phyloP scores from a whole-genome alignment of 2,888 invertebrate genomes.

The Schizaphis graminum region DNA sequence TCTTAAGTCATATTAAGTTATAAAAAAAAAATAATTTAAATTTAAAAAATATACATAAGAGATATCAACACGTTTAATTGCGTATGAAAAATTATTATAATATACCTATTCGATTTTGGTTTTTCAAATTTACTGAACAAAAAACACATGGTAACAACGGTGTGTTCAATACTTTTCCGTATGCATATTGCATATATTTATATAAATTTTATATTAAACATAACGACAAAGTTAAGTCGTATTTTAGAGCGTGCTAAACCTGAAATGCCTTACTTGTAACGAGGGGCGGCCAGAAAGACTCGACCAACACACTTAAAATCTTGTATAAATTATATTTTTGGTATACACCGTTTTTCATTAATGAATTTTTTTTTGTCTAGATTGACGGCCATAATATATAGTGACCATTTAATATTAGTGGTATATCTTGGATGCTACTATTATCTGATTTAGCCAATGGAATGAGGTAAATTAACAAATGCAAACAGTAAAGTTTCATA shows the following conservation, averaged over 20 bases:
- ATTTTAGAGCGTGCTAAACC: too few relatives aligned
- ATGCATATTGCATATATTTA: too few relatives aligned
- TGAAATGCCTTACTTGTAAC: constrained; percentile 29
- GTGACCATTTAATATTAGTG: constrained; percentile 10
- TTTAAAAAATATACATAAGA: background rate
- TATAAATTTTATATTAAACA: too few relatives aligned
- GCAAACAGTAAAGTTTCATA: background rate
- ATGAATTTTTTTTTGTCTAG: background rate
- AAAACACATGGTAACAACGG: too few relatives aligned
- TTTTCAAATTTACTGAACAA: too few relatives aligned
- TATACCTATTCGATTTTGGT: too few relatives aligned
- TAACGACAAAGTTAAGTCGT: too few relatives aligned
- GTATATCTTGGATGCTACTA: background rate
- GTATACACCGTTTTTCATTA: background rate
- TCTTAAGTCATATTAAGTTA: background rate
- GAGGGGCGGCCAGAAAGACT: background rate
- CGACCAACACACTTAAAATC: constrained; percentile 25
- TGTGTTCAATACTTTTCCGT: too few relatives aligned
- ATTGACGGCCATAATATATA: background rate
- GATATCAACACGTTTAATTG: background rate
- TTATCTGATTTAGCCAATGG: background rate
- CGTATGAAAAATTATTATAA: background rate
- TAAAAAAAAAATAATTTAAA: background rate
- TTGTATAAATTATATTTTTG: constrained; percentile 41
- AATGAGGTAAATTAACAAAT: background rate